phyloP scores from a whole-genome alignment of 1,140 invertebrate species.

The Homarus americanus region DNA sequence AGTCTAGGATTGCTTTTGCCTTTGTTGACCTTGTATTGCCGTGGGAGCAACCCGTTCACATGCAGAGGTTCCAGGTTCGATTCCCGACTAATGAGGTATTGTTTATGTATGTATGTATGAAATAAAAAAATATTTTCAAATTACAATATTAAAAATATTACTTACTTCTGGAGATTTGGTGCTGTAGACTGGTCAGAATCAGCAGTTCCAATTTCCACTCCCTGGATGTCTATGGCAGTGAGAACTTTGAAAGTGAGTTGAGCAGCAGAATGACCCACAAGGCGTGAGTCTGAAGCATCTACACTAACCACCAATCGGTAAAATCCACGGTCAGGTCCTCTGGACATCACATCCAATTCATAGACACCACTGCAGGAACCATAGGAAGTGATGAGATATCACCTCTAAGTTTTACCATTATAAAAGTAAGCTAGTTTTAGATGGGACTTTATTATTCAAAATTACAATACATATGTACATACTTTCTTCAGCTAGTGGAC shows the following conservation, averaged over 20 bases:
- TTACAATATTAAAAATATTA: slow-evolving; percentile 28
- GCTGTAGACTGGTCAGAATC: slow-evolving; percentile 89
- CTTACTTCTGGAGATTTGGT: slow-evolving; percentile 85
- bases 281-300: slow-evolving; percentile 80
- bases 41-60: too few relatives aligned
- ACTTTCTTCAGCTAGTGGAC: too few relatives aligned
- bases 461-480: too few relatives aligned
- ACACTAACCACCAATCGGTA: slow-evolving; percentile 89
- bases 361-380: slow-evolving; percentile 86
- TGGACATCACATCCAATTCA: slow-evolving; percentile 88
- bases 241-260: slow-evolving; percentile 83
- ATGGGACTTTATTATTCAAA: too few relatives aligned
- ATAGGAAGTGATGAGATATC: too few relatives aligned
- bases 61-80: too few relatives aligned
- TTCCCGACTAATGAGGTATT: too few relatives aligned
- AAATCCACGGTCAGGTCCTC: slow-evolving; percentile 88
- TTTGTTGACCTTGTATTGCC: too few relatives aligned
- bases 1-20: too few relatives aligned
- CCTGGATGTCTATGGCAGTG: slow-evolving; percentile 84
- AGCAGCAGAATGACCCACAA: slow-evolving; percentile 81
- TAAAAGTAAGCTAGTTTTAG: too few relatives aligned
- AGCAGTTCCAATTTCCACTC: slow-evolving; percentile 91
- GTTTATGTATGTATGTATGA: not conserved
- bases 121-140: not conserved
- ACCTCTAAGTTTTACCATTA: too few relatives aligned